Percentiles rank a stretch among this genome's conserved stretches.
Conservation (phyloP, 1,140 invertebrate genomes). For the Drosophila truncata region DNA sequence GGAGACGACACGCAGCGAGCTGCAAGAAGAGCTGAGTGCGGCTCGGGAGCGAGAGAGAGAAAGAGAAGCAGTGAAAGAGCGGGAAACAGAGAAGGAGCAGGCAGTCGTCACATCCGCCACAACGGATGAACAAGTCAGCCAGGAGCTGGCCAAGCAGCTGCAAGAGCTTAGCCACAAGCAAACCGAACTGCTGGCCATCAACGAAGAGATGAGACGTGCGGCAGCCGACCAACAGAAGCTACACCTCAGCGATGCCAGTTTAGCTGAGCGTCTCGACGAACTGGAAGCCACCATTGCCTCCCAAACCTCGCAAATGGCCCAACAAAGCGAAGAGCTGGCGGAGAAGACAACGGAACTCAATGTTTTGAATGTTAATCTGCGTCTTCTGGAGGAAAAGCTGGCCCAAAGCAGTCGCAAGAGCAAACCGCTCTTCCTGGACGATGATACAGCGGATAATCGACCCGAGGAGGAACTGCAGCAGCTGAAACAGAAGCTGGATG, state of each 20-base stretch:
- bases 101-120: conserved; percentile 10
- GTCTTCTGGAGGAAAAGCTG: conserved; percentile 87
- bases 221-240: conserved; percentile 37
- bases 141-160: conserved; percentile 80
- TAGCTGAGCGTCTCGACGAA: conserved; percentile 85
- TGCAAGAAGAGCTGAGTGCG: conserved; percentile 64
- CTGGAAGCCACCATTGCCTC: conserved; percentile 86
- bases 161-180: conserved; percentile 67
- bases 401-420: conserved; percentile 60
- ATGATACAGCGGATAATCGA: conserved; percentile 86
- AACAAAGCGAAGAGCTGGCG: conserved; percentile 86
- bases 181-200: conserved; percentile 49
- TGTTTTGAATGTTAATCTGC: conserved; percentile 83
- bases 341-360: conserved; percentile 86
- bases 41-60: conserved; percentile 78
- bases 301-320: conserved; percentile 85
- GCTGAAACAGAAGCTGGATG: conserved; percentile 90
- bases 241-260: conserved; percentile 59
- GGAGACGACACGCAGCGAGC: conserved; percentile 66
- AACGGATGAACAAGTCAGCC: conserved; percentile 68
- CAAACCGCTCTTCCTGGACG: conserved; percentile 81
- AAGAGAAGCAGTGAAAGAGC: conserved; percentile 86
- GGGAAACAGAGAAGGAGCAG: conserved; percentile 87
- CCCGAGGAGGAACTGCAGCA: conserved; percentile 87
- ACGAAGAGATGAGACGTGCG: conserved; percentile 25